A percentile compares a stretch with the other conserved stretches of the same genome.
Conservation (phyloP, 1,140 invertebrate genomes). For the Yoshiicerus persimilis region DNA sequence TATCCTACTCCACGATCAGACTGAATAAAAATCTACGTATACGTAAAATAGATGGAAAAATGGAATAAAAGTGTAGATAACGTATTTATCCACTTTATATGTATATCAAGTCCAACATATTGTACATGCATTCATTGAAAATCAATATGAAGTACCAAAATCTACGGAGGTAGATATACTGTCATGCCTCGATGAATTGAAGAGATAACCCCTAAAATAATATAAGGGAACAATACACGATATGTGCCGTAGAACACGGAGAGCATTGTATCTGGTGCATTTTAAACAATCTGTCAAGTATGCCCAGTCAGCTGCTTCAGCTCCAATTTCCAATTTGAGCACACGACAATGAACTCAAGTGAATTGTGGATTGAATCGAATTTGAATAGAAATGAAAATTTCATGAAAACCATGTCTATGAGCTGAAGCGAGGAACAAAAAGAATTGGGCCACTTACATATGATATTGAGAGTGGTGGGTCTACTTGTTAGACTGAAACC, state of each 20-base stretch:
- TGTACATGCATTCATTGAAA: not conserved
- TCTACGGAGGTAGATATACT: not conserved
- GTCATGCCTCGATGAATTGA: not conserved
- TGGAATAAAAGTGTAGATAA: not conserved
- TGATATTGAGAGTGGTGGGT: conserved; percentile 63
- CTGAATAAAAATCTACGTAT: too few relatives aligned
- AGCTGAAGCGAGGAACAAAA: not conserved
- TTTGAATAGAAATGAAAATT: conserved; percentile 13
- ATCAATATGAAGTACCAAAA: not conserved
- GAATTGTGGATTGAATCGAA: conserved; percentile 2
- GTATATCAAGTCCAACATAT: not conserved
- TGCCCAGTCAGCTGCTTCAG: not conserved
- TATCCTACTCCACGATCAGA: too few relatives aligned
- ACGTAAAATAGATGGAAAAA: not conserved
- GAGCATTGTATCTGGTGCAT: not conserved
- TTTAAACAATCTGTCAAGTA: not conserved
- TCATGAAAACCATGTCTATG: too few relatives aligned
- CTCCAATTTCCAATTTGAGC: conserved; percentile 8
- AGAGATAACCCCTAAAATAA: not conserved
- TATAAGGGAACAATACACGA: not conserved
- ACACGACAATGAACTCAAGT: conserved; percentile 7
- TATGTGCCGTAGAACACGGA: not conserved
- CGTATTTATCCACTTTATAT: not conserved
- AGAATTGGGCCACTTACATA: conserved; percentile 62
- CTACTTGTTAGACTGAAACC: conserved; percentile 63